Base-by-base conservation (phyloP, 2,797 vertebrate species). In the Xyrichtys novacula region DNA sequence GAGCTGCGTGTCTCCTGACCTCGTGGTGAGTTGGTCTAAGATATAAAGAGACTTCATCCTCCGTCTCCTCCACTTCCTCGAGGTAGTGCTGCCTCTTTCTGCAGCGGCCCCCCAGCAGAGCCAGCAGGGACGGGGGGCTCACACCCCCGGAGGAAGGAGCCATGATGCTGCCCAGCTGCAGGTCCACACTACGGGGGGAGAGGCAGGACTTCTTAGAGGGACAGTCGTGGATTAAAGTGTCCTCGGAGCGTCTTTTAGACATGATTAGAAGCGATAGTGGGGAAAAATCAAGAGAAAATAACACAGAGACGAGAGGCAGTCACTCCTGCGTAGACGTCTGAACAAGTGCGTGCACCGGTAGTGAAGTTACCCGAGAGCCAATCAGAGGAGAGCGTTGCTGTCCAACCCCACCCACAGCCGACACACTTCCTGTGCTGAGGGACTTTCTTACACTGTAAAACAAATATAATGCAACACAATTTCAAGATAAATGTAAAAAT, bases 241-340 rank as follows among this genome's bases (percentile, higher is more conserved):
- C 69, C 19, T 95, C 93, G 0, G 89, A 78, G 2, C 78, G 85
- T 50, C 94, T 90, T 67, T 95, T 95, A 29, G 90, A 88, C 94
- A 93, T 94, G 0, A 19, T 3, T 17, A 1, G 4, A 1, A 4
- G 20, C n/a, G n/a, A n/a, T n/a, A n/a, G n/a, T n/a, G n/a, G n/a
- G n/a, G n/a, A n/a, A n/a, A n/a, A n/a, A n/a, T n/a, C n/a, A n/a
- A n/a, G n/a, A n/a, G n/a, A n/a, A n/a, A n/a, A n/a, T n/a, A n/a
- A n/a, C n/a, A n/a, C n/a, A n/a, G n/a, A n/a, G n/a, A n/a, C n/a
- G n/a, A n/a, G n/a, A n/a, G n/a, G n/a, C n/a, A n/a, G n/a, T n/a
- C n/a, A n/a, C n/a, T n/a, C n/a, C 47, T 8, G 46, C 7, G 14
- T 9, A 32, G 31, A n/a, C n/a, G 31, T 32, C 29, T 6, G 17